A percentile compares a stretch with the other conserved stretches of the same genome.
Evolutionary conservation across 1,140 invertebrate genomes (phyloP).

Genomic region (Ditylenchus dipsaci): DNA sequence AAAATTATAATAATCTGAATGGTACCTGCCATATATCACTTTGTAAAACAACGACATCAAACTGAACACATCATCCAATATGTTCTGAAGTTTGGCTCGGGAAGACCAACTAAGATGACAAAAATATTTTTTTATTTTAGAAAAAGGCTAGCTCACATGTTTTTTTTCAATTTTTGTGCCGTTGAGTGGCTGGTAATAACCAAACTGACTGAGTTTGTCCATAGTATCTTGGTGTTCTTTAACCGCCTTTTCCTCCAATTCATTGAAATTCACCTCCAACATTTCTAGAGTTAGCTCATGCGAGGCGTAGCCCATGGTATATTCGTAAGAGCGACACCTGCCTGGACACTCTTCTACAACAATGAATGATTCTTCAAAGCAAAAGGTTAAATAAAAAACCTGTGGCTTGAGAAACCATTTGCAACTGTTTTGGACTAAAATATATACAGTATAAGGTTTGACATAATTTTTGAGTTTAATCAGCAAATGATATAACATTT

Average conservation of each 20-base stretch:
- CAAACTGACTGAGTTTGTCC: conserved; percentile 21
- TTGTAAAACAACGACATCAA: conserved; percentile 7
- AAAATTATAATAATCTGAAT: too few relatives aligned
- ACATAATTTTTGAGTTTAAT: too few relatives aligned
- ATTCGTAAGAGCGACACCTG: conserved; percentile 17
- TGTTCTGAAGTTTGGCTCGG: not conserved
- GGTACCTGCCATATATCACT: conserved; percentile 26
- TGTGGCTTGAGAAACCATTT: too few relatives aligned
- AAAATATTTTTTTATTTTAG: not conserved
- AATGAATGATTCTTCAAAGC: not conserved
- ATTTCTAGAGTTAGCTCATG: conserved; percentile 22
- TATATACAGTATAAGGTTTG: too few relatives aligned
- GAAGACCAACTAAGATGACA: conserved; percentile 13
- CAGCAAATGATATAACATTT: too few relatives aligned
- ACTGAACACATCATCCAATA: conserved; percentile 9
- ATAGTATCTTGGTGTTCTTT: conserved; percentile 13
- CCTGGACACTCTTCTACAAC: conserved; percentile 19
- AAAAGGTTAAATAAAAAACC: too few relatives aligned
- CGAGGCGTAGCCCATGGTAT: conserved; percentile 9
- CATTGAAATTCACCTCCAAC: conserved; percentile 11
- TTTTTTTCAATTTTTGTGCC: not conserved
- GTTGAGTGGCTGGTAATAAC: conserved; percentile 2
- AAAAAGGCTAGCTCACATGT: conserved; percentile 1
- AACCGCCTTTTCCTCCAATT: conserved; percentile 8
- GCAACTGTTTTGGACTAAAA: too few relatives aligned